These are phyloP conservation scores for Drosophila nasuta DNA, from an alignment of 1,140 invertebrate genomes.

Conservation along the genomic window DNA sequence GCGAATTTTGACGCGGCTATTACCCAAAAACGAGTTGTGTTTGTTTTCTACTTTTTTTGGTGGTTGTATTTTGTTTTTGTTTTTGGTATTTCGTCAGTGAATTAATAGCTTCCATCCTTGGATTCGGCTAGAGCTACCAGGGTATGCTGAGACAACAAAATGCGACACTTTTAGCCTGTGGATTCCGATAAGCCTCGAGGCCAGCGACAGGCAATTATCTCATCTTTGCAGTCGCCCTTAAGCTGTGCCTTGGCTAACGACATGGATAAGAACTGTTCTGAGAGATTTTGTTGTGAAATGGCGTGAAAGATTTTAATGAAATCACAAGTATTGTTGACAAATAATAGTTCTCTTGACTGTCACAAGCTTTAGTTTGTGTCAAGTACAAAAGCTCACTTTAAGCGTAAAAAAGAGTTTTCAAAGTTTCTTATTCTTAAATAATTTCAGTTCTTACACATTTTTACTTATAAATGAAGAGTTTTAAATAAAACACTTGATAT, in stretches of 20 bases:
- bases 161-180: constrained; percentile 11
- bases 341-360: background rate
- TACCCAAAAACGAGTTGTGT: constrained; percentile 48
- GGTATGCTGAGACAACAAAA: constrained; percentile 7
- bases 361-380: background rate
- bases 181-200: constrained; percentile 11
- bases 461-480: too few relatives aligned
- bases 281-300: constrained; percentile 25
- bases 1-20: constrained; percentile 49
- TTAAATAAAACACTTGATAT: too few relatives aligned
- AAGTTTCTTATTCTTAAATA: too few relatives aligned
- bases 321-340: background rate
- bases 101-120: constrained; percentile 25
- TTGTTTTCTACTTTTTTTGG: constrained; percentile 18
- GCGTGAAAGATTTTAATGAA: constrained; percentile 17
- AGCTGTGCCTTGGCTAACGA: constrained; percentile 9
- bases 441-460: too few relatives aligned
- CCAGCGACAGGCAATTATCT: constrained; percentile 34
- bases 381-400: background rate
- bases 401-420: background rate
- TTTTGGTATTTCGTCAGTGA: constrained; percentile 19
- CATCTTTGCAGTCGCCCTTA: constrained; percentile 23
- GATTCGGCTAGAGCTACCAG: too few relatives aligned
- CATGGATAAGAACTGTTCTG: constrained; percentile 4
- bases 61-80: constrained; percentile 1